Base-by-base conservation (phyloP, 2,797 vertebrate genomes). In the Acrossocheilus wenchowensis region DNA sequence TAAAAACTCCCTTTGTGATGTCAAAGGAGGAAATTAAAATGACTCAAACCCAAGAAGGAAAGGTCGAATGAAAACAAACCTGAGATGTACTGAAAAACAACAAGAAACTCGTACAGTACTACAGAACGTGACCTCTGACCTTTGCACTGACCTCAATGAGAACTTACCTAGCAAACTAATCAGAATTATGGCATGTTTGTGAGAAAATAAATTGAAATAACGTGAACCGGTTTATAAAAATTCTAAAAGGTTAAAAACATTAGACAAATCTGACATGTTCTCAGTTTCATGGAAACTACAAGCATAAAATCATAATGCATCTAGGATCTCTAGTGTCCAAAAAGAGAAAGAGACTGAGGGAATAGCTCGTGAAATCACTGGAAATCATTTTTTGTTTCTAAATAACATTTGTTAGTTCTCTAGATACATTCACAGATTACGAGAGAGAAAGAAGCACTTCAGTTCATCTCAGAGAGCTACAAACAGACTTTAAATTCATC, bases 231-330 rank as follows among this genome's bases (percentile, higher is more conserved):
- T 83, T 23, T 30, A 80, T 62, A 60, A 82, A 72, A 62, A 81
- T 8, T 45, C 36, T 43, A 79, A 78, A 66, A 83, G 30, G 66
- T 64, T 71, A 68, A 69, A 78, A 50, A 43, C 54, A 30, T 19
- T 8, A 72, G 30, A 39, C 15, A 1, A 81, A 57, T 72, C 23
- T 88, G 54, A 83, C 62, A 64, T n/a, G 30, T 73, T 82, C 83
- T 68, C 93, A 93, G 95, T 95, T 96, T 96, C 94, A 96, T 93
- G 93, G 95, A 96, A 96, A 96, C 95, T 95, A 95, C 90, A 91
- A 91, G 82, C 66, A 91, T 91, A 78, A 43, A 48, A 84, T 81
- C 26, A 79, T 41, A 71, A 48, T 9, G 15, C 43, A 23, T 54
- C 74, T 19, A 66, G 4, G 19, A 52, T 43, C 39, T 75, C 30